These are phyloP conservation scores for Yponomeuta plumbellus DNA, from an alignment of 2,888 invertebrate species.

Conservation along the genomic window DNA sequence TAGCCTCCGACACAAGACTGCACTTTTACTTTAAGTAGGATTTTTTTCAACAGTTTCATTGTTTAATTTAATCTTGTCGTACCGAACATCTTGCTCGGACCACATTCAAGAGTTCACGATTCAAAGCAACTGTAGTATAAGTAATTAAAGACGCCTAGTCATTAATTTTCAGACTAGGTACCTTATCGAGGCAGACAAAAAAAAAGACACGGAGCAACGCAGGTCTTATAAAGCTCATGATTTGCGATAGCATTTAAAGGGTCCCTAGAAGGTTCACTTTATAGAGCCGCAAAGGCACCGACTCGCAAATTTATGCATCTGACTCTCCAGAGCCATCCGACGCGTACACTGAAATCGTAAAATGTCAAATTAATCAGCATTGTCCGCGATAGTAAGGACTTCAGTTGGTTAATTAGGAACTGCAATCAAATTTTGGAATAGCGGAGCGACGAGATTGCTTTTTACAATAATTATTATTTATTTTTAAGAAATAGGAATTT, in stretches of 20 bases:
- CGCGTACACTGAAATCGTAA: neutral
- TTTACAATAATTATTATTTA: no score
- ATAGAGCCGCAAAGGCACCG: slow-evolving; percentile 7
- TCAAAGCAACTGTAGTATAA: no score
- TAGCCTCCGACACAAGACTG: neutral
- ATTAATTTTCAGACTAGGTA: neutral
- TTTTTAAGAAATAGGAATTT: no score
- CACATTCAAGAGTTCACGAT: no score
- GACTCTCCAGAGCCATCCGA: neutral
- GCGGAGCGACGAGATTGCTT: no score
- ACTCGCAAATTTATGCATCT: slow-evolving; percentile 9
- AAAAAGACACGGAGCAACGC: neutral
- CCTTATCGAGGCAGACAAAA: neutral
- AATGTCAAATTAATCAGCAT: neutral
- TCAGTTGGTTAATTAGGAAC: neutral
- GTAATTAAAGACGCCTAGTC: neutral
- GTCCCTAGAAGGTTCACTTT: slow-evolving; percentile 5
- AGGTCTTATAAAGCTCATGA: slow-evolving; percentile 2
- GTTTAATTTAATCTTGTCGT: no score
- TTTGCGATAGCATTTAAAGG: slow-evolving; percentile 8
- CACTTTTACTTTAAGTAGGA: neutral
- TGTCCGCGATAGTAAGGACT: neutral
- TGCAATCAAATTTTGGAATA: neutral
- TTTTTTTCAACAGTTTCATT: neutral
- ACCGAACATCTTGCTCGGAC: no score